Evolutionary conservation across 2,888 invertebrate species (phyloP).

Genomic region (Phoenoteleia sp.): DNA sequence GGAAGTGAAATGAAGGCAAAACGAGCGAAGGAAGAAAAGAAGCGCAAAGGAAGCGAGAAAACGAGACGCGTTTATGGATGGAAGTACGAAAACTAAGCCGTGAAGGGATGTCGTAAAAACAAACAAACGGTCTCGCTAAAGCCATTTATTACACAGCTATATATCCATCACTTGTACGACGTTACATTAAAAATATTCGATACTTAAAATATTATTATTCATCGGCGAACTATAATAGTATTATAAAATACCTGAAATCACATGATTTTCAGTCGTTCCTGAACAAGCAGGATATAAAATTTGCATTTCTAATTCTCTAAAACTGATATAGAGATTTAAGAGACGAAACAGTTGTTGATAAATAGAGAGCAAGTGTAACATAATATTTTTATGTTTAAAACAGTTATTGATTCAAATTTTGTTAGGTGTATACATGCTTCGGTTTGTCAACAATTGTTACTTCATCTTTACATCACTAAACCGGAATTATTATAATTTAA

Average conservation of each 20-base stretch:
- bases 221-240: too few species aligned
- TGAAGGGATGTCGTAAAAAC: background rate
- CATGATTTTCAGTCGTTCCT: background rate
- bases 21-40: background rate
- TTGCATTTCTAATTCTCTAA: too few species aligned
- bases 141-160: background rate
- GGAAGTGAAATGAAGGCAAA: background rate
- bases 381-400: too few species aligned
- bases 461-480: background rate
- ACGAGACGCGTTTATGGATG: too few species aligned
- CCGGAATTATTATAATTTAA: conserved; percentile 20
- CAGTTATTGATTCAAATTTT: too few species aligned
- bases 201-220: background rate
- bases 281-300: background rate
- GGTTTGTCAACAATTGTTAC: background rate
- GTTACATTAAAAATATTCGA: background rate
- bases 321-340: too few species aligned
- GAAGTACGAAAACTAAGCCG: background rate
- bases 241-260: background rate
- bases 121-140: background rate
- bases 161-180: background rate
- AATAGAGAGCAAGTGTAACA: too few species aligned
- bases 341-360: too few species aligned
- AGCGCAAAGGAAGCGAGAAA: background rate
- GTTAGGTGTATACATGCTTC: too few species aligned